Evolutionary conservation across 1,140 invertebrate genomes (phyloP).

Genomic region (Trachymyrmex septentrionalis): DNA sequence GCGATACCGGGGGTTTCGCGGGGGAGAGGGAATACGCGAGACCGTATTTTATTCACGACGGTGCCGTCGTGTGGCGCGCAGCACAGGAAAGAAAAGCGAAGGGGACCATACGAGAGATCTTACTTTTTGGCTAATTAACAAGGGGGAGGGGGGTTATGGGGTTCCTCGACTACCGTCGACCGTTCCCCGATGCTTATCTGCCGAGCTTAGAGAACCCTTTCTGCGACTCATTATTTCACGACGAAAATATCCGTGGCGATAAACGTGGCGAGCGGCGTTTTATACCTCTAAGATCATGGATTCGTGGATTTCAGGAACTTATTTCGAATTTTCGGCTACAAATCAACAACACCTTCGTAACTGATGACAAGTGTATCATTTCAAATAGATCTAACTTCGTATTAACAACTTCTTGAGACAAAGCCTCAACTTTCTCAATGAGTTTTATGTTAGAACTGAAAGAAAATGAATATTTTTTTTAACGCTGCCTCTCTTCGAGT

Average conservation of each 20-base stretch:
- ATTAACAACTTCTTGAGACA: background rate
- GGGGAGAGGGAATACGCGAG: slow-evolving; percentile 12
- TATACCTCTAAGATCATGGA: slow-evolving; percentile 15
- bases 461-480: background rate
- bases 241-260: slow-evolving; percentile 58
- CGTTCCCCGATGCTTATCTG: slow-evolving; percentile 79
- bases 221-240: slow-evolving; percentile 64
- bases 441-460: background rate
- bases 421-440: background rate
- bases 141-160: slow-evolving; percentile 29
- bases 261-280: slow-evolving; percentile 49
- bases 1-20: slow-evolving; percentile 16
- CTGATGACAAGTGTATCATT: background rate
- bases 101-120: slow-evolving; percentile 56
- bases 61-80: slow-evolving; percentile 65
- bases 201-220: slow-evolving; percentile 73
- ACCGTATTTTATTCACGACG: slow-evolving; percentile 71
- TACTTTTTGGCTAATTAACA: slow-evolving; percentile 84
- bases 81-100: slow-evolving; percentile 64
- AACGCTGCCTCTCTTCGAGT: background rate
- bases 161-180: slow-evolving; percentile 76
- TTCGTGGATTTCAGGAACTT: slow-evolving; percentile 32
- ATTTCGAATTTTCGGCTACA: slow-evolving; percentile 15
- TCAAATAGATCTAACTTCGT: background rate
- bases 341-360: background rate